phyloP scores from a whole-genome alignment of 2,113 vertebrate species.

The Bolborhynchus lineola region DNA sequence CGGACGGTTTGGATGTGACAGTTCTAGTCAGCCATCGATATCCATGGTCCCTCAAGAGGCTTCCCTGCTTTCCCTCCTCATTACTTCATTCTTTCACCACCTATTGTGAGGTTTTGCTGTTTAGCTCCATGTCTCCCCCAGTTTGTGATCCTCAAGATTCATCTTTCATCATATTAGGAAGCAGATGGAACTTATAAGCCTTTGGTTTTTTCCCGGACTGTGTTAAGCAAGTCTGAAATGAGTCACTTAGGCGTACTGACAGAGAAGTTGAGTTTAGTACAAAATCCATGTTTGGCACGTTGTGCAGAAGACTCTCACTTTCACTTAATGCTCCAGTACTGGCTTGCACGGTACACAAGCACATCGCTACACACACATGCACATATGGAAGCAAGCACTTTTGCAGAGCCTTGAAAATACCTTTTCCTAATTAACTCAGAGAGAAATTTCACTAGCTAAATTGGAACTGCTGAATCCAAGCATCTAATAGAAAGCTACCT shows the following conservation, averaged over 20 bases:
- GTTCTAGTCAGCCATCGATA: slow-evolving; percentile 30
- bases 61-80: slow-evolving; percentile 47
- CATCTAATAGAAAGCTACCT: background rate
- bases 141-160: slow-evolving; percentile 50
- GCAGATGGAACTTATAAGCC: slow-evolving; percentile 59
- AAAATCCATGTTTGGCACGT: background rate
- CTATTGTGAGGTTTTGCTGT: slow-evolving; percentile 44
- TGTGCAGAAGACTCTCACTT: slow-evolving; percentile 3
- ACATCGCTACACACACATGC: rapidly evolving
- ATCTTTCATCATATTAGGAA: slow-evolving; percentile 58
- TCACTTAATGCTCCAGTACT: background rate
- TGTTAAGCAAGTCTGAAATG: slow-evolving; percentile 64
- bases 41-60: slow-evolving; percentile 19
- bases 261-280: slow-evolving; percentile 13
- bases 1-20: slow-evolving; percentile 41
- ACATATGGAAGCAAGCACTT: background rate
- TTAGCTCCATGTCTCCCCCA: slow-evolving; percentile 16
- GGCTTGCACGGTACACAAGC: background rate
- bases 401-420: background rate
- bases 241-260: slow-evolving; percentile 34
- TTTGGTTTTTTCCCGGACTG: slow-evolving; percentile 36
- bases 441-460: background rate
- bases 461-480: background rate
- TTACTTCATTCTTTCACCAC: slow-evolving; percentile 52
- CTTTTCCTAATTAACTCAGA: rapidly evolving